Conservation (phyloP, 2,888 invertebrate genomes). For the Cerceris rybyensis region DNA sequence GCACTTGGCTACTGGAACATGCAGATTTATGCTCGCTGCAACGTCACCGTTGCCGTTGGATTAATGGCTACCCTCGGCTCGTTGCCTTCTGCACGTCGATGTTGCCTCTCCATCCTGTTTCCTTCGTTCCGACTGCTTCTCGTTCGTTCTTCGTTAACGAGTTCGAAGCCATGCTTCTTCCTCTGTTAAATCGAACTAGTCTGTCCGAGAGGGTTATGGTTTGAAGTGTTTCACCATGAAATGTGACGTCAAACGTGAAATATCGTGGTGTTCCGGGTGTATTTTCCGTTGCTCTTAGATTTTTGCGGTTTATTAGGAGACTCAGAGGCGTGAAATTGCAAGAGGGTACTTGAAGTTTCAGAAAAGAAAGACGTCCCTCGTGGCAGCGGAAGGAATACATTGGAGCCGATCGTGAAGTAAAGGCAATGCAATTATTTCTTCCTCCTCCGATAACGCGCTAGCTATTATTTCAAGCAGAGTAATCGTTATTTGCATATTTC, state of each 20-base stretch:
- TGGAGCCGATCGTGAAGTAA: too few relatives aligned
- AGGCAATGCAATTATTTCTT: conserved; percentile 23
- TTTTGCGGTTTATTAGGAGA: neutral
- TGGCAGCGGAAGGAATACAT: conserved; percentile 7
- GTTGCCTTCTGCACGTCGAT: conserved; percentile 5
- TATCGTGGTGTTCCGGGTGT: neutral
- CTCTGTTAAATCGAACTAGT: neutral
- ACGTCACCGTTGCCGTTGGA: conserved; percentile 48
- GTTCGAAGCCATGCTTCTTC: neutral
- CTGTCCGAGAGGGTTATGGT: neutral
- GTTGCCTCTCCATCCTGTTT: neutral
- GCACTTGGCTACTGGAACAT: conserved; percentile 62
- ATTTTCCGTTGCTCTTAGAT: neutral
- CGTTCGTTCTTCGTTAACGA: conserved; percentile 26
- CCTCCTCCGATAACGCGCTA: conserved; percentile 19
- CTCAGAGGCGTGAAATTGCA: too few relatives aligned
- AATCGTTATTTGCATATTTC: conserved; percentile 46
- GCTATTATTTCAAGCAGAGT: conserved; percentile 27
- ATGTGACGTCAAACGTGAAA: neutral
- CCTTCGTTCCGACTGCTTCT: conserved; percentile 5
- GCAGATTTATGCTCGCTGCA: conserved; percentile 66
- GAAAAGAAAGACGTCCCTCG: neutral
- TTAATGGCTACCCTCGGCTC: conserved; percentile 46
- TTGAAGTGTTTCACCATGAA: neutral
- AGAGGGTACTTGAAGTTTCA: neutral